Percentiles rank a stretch among this genome's conserved stretches.
Conservation (phyloP, 2,888 invertebrate species). For the Keiferia lycopersicella region DNA sequence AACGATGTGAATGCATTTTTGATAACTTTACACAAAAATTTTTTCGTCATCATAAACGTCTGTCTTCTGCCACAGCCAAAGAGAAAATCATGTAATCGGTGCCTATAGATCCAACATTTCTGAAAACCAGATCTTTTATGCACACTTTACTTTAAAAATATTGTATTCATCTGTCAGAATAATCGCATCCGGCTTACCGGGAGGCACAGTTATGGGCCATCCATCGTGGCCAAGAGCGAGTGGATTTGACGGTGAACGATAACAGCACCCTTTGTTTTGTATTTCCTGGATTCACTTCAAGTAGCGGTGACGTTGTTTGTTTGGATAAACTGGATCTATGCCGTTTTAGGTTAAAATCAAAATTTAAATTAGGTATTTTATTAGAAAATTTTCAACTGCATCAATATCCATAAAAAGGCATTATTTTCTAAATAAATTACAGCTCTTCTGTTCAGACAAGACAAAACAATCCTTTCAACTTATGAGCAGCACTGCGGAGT, state of each 20-base stretch:
- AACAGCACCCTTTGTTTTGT: not conserved
- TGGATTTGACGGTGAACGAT: slow-evolving; percentile 7
- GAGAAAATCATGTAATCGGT: no score
- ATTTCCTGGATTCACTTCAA: not conserved
- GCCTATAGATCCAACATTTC: not conserved
- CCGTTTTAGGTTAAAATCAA: no score
- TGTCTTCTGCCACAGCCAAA: no score
- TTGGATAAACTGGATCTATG: no score
- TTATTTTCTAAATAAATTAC: no score
- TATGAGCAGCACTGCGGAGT: slow-evolving; percentile 10
- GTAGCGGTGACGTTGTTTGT: not conserved
- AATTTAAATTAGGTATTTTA: no score
- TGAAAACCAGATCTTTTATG: not conserved
- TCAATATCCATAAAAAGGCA: no score
- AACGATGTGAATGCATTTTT: no score
- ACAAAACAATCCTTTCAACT: not conserved
- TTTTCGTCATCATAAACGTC: no score
- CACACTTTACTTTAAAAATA: not conserved
- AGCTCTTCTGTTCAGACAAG: not conserved
- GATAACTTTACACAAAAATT: no score
- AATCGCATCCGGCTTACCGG: not conserved
- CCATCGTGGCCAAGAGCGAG: not conserved
- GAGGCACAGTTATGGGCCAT: slow-evolving; percentile 8
- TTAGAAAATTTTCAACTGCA: no score
- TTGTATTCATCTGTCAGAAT: slow-evolving; percentile 17